A percentile compares a stretch with the other conserved stretches of the same genome.
These are phyloP conservation scores for Poeciliopsis paucimaculata DNA, from an alignment of 2,797 vertebrate species.

Conservation along the genomic window DNA sequence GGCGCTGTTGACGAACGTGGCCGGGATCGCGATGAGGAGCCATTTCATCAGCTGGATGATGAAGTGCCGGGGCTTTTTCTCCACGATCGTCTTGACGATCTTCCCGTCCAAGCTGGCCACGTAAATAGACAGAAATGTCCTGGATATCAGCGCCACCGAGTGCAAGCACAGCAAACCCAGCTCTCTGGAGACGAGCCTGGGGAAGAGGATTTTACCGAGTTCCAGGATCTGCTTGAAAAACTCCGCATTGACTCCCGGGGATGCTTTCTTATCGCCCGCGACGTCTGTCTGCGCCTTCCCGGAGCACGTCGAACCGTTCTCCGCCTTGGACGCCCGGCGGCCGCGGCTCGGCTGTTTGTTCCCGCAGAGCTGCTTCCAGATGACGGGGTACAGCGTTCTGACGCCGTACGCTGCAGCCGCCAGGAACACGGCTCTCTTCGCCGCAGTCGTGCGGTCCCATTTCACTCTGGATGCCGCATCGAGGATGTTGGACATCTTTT, in stretches of 20 bases:
- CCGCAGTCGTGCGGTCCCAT: slow-evolving; percentile 85
- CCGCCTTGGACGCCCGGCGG: slow-evolving; percentile 36
- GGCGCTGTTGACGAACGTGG: slow-evolving; percentile 98
- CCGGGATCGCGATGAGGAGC: slow-evolving; percentile 96
- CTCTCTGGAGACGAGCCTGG: slow-evolving; percentile 87
- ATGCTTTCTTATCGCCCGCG: slow-evolving; percentile 48
- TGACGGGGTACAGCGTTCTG: slow-evolving; percentile 86
- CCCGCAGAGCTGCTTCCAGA: slow-evolving; percentile 78
- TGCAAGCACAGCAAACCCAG: slow-evolving; percentile 91
- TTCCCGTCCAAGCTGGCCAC: slow-evolving; percentile 95
- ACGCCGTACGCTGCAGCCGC: slow-evolving; percentile 89
- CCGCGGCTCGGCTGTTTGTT: slow-evolving; percentile 28
- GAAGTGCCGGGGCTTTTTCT: slow-evolving; percentile 90
- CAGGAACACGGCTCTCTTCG: slow-evolving; percentile 86
- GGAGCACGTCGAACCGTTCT: slow-evolving; percentile 68
- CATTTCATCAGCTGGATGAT: slow-evolving; percentile 90
- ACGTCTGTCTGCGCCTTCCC: slow-evolving; percentile 31
- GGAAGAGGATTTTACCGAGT: slow-evolving; percentile 91
- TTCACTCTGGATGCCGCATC: slow-evolving; percentile 82
- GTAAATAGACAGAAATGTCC: slow-evolving; percentile 97
- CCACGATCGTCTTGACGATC: slow-evolving; percentile 97
- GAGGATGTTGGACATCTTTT: slow-evolving; percentile 84
- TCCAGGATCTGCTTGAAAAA: slow-evolving; percentile 90
- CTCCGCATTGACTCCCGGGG: slow-evolving; percentile 87
- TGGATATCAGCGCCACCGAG: slow-evolving; percentile 90